Percentiles rank a stretch among this genome's conserved stretches.
Evolutionary conservation across 2,113 vertebrate genomes (phyloP).

Genomic region (Epinephelus lanceolatus): DNA sequence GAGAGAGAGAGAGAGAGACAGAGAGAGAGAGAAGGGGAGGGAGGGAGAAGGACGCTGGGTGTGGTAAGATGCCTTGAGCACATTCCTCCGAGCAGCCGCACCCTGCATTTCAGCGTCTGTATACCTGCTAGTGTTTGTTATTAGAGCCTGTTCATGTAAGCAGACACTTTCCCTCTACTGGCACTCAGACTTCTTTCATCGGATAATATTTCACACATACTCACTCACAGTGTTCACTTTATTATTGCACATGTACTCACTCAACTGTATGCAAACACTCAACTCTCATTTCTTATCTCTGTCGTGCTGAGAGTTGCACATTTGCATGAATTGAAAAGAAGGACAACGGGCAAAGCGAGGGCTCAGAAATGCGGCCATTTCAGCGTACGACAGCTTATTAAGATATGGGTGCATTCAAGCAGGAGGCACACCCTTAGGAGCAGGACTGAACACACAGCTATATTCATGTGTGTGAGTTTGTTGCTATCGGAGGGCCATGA

Average conservation of each 20-base stretch:
- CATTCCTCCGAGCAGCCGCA: constrained; percentile 71
- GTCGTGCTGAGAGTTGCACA: constrained; percentile 28
- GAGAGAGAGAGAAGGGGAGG: not conserved
- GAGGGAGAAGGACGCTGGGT: constrained; percentile 43
- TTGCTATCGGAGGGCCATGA: constrained; percentile 52
- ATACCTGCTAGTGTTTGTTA: constrained; percentile 68
- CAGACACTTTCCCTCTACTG: constrained; percentile 36
- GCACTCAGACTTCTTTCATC: not conserved
- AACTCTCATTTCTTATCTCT: constrained; percentile 1
- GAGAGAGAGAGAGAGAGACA: not conserved
- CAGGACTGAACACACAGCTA: constrained; percentile 58
- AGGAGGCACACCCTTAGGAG: constrained; percentile 67
- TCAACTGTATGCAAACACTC: constrained; percentile 31
- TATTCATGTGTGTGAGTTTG: constrained; percentile 16
- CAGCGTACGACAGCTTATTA: constrained; percentile 14
- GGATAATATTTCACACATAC: not conserved
- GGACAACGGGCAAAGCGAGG: not conserved
- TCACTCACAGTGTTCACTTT: not conserved
- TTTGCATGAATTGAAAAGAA: constrained; percentile 36
- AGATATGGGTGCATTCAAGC: constrained; percentile 27
- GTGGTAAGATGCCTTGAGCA: constrained; percentile 75
- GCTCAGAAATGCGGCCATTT: not conserved
- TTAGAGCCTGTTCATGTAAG: constrained; percentile 13
- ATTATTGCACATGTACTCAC: not conserved
- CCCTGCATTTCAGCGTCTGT: constrained; percentile 59